Evolutionary conservation across 2,113 vertebrate species (phyloP).

Genomic region (Trematomus loennbergii): DNA sequence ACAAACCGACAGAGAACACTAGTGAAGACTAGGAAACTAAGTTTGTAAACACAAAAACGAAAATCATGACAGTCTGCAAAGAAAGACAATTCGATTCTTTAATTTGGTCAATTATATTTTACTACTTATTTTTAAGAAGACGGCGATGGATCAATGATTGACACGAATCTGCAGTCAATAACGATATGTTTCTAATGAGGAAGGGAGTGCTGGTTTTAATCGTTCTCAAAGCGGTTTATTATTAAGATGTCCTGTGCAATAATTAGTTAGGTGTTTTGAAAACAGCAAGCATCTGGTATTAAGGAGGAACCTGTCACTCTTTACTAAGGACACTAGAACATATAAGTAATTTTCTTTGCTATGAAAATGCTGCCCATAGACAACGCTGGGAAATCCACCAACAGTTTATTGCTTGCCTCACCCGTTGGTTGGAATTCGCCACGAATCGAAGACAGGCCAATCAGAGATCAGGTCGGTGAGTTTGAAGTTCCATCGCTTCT

Average conservation of each 20-base stretch:
- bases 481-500: constrained; percentile 39
- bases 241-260: neutral
- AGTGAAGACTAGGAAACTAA: too few relatives aligned
- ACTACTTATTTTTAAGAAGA: neutral
- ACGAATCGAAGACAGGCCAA: constrained; percentile 41
- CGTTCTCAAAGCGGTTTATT: neutral
- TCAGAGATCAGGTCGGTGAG: neutral
- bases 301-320: neutral
- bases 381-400: constrained; percentile 17
- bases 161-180: neutral
- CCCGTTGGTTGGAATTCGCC: constrained; percentile 31
- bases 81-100: neutral
- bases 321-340: too few relatives aligned
- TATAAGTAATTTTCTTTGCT: neutral
- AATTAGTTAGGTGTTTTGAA: neutral
- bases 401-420: neutral
- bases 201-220: neutral
- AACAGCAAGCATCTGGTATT: neutral
- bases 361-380: neutral
- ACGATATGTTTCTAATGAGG: neutral
- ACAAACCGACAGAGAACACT: too few relatives aligned
- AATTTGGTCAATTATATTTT: neutral
- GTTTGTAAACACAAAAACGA: too few relatives aligned
- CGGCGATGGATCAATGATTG: neutral
- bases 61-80: neutral